These are phyloP conservation scores for Gyrodactylus salaris DNA, from an alignment of 1,140 invertebrate species.

Conservation along the genomic window DNA sequence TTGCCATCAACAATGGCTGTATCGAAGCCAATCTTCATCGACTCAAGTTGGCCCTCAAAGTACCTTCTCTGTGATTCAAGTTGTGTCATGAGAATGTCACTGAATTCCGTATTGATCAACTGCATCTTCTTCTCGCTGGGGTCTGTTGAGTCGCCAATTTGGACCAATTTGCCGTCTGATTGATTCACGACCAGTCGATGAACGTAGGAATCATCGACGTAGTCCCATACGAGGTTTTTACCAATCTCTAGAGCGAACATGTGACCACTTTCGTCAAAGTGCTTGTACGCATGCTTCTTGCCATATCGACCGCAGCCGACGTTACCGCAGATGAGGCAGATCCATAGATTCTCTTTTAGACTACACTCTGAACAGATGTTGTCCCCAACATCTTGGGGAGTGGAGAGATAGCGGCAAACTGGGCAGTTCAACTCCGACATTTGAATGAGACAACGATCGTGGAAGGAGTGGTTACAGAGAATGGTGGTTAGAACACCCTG, in stretches of 20 bases:
- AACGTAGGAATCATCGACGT: slow-evolving; percentile 81
- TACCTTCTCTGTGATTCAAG: not conserved
- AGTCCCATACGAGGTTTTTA: slow-evolving; percentile 87
- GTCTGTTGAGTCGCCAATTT: slow-evolving; percentile 3
- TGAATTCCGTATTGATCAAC: not conserved
- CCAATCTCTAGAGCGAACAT: slow-evolving; percentile 58
- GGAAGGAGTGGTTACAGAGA: slow-evolving; percentile 88
- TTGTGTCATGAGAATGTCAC: not conserved
- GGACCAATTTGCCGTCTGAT: slow-evolving; percentile 69
- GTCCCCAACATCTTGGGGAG: slow-evolving; percentile 42
- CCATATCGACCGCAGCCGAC: slow-evolving; percentile 64
- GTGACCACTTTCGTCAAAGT: slow-evolving; percentile 71
- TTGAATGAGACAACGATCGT: slow-evolving; percentile 59
- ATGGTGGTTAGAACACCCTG: slow-evolving; percentile 69
- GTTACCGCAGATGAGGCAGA: slow-evolving; percentile 88
- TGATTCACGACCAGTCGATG: slow-evolving; percentile 78
- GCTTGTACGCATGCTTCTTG: slow-evolving; percentile 36
- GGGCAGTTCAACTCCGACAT: slow-evolving; percentile 42
- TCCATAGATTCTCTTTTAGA: slow-evolving; percentile 53
- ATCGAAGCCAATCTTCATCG: not conserved
- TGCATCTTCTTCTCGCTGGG: not conserved
- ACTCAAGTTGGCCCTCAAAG: not conserved
- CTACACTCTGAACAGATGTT: slow-evolving; percentile 47
- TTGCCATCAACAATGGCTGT: not conserved
- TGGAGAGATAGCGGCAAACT: slow-evolving; percentile 34